These are phyloP conservation scores for Platanista minor DNA, from an alignment of 2,113 vertebrate genomes.

Conservation along the genomic window DNA sequence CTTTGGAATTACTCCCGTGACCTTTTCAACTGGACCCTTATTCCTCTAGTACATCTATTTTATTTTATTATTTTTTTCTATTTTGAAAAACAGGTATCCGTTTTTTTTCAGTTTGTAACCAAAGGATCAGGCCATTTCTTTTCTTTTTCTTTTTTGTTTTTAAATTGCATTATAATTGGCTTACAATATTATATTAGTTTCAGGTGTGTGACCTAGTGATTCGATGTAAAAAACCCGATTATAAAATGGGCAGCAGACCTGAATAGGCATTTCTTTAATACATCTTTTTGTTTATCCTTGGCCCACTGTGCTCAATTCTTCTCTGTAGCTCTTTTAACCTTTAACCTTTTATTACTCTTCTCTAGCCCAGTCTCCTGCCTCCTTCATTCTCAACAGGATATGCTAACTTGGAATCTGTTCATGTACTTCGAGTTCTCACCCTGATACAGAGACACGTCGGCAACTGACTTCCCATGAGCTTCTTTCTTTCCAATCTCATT, in stretches of 20 bases:
- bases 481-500: background rate
- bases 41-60: background rate
- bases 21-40: background rate
- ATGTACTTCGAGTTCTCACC: background rate
- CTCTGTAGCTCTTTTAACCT: background rate
- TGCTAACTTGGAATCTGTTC: background rate
- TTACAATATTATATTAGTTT: background rate
- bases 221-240: background rate
- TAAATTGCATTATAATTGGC: background rate
- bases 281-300: background rate
- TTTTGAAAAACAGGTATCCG: background rate
- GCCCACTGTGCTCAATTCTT: background rate
- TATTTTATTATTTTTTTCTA: background rate
- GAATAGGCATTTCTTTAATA: background rate
- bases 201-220: background rate
- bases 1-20: background rate
- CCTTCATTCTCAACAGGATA: background rate
- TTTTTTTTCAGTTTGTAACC: background rate
- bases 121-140: background rate
- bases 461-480: background rate
- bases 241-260: background rate
- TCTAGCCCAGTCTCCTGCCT: background rate
- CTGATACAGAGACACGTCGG: background rate
- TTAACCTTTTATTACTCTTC: background rate
- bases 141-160: background rate